Evolutionary conservation across 2,113 vertebrate species (phyloP), one percentile per base, ranked within the genome.

Genomic region (Taxidea taxus): DNA sequence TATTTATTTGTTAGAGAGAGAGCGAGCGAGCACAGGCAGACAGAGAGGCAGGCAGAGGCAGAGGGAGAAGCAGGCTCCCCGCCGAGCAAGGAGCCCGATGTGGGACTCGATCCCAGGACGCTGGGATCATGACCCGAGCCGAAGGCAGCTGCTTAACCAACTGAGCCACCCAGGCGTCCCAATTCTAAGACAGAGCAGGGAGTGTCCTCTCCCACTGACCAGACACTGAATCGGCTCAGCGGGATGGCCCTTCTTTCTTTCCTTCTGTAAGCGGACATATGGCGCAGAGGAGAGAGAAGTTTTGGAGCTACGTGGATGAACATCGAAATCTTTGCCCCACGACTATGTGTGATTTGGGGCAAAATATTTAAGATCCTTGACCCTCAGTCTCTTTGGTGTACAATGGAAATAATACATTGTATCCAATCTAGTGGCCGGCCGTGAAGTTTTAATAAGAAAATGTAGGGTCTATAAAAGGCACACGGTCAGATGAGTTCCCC

Each of bases 391-490:
- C 49, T n/a, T 56, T 80, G 27, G n/a, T 51, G 15, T 44, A 11
- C 66, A 39, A 37, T 18, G 39, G 39, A 42, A 27, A 31, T 21
- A 44, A 13, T 27, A 54, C 13, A n/a, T 42, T 7, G 6, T 8
- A 16, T 37, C 60, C 7, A n/a, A 29, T 14, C 44, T 27, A 88
- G 44, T n/a, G 37, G 44, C 68, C 42, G 37, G 44, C 68, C 60
- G 39, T 39, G 37, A 72, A 18, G 7, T 81, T 23, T n/a, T 78
- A 56, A 21, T 31, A 54, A 81, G 27, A 68, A 2, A 11, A 83
- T 11, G 1, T n/a, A 5, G 1, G 29, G 47, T 23, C 0, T 78
- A 12, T 27, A 20, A 42, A 27, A 14, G 54, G 4, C n/a, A 25
- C 25, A 9, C 0, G 6, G 44, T 72, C 5, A 47, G 54, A 54